A percentile compares a stretch with the other conserved stretches of the same genome.
Conservation (phyloP, 2,797 vertebrate species). For the Esox masquinongy region DNA sequence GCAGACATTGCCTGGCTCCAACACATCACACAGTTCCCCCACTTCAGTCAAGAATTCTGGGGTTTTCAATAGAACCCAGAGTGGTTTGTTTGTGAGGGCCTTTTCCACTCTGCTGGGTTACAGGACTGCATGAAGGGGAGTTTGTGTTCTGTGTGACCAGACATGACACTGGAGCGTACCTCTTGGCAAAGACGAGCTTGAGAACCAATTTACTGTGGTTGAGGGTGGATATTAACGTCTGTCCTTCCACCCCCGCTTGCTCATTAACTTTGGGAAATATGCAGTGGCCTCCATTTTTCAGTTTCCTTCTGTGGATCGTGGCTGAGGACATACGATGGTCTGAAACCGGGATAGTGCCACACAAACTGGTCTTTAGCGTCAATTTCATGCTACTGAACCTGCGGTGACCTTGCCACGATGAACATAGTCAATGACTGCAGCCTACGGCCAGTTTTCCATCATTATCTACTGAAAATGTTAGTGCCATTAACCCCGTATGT, state of each 20-base stretch:
- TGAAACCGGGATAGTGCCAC: neutral
- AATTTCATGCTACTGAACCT: conserved; percentile 4
- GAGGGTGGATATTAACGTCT: conserved; percentile 48
- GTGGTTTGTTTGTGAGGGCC: conserved; percentile 51
- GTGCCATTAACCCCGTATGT: neutral
- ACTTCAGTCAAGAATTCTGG: conserved; percentile 42
- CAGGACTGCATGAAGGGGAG: conserved; percentile 44
- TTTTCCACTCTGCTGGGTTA: conserved; percentile 46
- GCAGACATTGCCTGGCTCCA: conserved; percentile 61
- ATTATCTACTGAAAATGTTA: neutral
- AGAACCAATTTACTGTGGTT: conserved; percentile 39
- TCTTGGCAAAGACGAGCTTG: conserved; percentile 53
- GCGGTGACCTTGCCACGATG: neutral
- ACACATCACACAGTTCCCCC: conserved; percentile 35
- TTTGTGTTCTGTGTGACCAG: conserved; percentile 65
- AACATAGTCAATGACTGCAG: neutral
- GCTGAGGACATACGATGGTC: neutral
- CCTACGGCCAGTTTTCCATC: neutral
- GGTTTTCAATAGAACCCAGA: conserved; percentile 36
- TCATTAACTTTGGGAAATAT: neutral
- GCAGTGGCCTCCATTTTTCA: neutral
- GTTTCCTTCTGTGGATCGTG: neutral
- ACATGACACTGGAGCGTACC: conserved; percentile 62
- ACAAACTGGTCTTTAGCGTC: neutral
- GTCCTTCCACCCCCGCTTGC: conserved; percentile 11